Conservation (phyloP, 2,888 invertebrate genomes). For the Phymatocera aterrima region DNA sequence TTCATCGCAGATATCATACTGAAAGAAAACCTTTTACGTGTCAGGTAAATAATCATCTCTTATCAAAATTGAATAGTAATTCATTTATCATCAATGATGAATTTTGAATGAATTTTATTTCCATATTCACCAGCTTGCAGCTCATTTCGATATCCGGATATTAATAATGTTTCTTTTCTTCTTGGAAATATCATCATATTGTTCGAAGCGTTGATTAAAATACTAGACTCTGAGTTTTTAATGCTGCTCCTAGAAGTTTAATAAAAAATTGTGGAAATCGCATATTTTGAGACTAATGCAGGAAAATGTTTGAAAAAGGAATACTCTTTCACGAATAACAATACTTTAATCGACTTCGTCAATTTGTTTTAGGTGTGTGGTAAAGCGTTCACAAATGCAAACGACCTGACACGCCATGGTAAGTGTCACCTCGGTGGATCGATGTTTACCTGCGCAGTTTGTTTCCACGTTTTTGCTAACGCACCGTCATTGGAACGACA, state of each 20-base stretch:
- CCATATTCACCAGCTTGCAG: neutral
- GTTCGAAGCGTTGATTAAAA: neutral
- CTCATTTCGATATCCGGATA: too few relatives aligned
- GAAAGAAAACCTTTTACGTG: constrained; percentile 90
- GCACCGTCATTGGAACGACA: constrained; percentile 83
- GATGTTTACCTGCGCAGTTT: constrained; percentile 85
- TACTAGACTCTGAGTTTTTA: neutral
- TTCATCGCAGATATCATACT: constrained; percentile 90
- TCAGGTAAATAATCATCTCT: constrained; percentile 74
- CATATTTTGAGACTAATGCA: too few relatives aligned
- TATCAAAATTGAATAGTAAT: too few relatives aligned
- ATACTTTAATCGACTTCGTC: too few relatives aligned
- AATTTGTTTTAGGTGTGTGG: constrained; percentile 84
- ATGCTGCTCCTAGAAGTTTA: too few relatives aligned
- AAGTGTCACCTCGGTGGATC: constrained; percentile 90
- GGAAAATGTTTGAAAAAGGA: too few relatives aligned
- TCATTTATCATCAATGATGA: neutral
- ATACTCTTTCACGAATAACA: too few relatives aligned
- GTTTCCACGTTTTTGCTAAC: constrained; percentile 86
- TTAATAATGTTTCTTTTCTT: too few relatives aligned
- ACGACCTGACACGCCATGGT: constrained; percentile 88
- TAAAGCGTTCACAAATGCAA: constrained; percentile 87
- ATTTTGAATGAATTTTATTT: neutral
- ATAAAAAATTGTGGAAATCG: too few relatives aligned
- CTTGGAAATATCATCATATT: neutral